Conservation (phyloP, 2,797 vertebrate species). For the Yasuhikotakia modesta region DNA sequence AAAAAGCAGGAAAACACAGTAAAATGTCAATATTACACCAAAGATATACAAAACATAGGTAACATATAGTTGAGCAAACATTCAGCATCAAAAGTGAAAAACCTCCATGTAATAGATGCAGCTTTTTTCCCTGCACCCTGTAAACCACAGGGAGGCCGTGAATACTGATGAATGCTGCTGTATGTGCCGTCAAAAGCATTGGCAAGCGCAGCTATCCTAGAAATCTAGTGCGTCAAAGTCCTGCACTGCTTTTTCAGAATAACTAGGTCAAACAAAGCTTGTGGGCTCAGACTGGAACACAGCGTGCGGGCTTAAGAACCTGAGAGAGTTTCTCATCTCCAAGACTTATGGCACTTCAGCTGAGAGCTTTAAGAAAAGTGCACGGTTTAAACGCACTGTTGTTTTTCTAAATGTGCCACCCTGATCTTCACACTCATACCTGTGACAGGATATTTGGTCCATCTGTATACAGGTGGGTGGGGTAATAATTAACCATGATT, state of each 20-base stretch:
- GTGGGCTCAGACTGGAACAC: slow-evolving; percentile 50
- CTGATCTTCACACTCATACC: slow-evolving; percentile 44
- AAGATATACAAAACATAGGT: slow-evolving; percentile 52
- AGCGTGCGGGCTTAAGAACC: slow-evolving; percentile 31
- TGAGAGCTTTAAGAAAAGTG: slow-evolving; percentile 33
- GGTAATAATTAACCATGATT: slow-evolving; percentile 74
- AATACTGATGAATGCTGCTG: slow-evolving; percentile 35
- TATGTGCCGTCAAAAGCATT: slow-evolving; percentile 40
- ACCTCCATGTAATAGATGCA: slow-evolving; percentile 26
- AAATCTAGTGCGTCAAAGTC: slow-evolving; percentile 61
- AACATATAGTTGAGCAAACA: slow-evolving; percentile 52
- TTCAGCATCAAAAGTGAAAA: slow-evolving; percentile 10
- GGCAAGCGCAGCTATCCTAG: slow-evolving; percentile 55
- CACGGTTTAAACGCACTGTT: neutral
- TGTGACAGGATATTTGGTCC: slow-evolving; percentile 60
- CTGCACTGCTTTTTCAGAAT: slow-evolving; percentile 64
- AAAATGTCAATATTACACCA: slow-evolving; percentile 49
- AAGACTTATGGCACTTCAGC: slow-evolving; percentile 41
- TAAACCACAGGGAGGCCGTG: slow-evolving; percentile 38
- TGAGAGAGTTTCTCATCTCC: slow-evolving; percentile 11
- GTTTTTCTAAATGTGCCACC: slow-evolving; percentile 18
- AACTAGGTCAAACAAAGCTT: slow-evolving; percentile 71
- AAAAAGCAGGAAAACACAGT: neutral
- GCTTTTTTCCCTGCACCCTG: slow-evolving; percentile 35
- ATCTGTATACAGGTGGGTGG: slow-evolving; percentile 70